Evolutionary conservation across 2,113 vertebrate species (phyloP), one percentile per base, ranked within the genome.

Genomic region (Pollachius pollachius): DNA sequence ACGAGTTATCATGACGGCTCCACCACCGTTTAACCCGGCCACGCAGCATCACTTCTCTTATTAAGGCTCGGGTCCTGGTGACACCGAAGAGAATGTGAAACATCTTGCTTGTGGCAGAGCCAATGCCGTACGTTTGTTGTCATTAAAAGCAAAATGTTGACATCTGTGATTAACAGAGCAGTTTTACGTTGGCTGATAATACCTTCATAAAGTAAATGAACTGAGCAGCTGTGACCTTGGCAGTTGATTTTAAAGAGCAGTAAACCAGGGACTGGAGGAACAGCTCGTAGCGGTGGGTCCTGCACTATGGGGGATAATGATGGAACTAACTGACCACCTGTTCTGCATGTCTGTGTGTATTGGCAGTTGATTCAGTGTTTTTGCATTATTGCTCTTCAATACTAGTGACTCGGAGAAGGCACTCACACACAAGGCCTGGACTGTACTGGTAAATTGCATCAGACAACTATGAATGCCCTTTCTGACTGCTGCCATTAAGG

Each of bases 251-350:
- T 73, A 67, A 68, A 72, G 82, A 67, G 64, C 69, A 65, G 76
- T 81, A 75, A 73, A 74, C 76, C 67, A 75, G 73, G 63, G 71
- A 65, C 73, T 69, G 59, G 62, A 34, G 54, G 65, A 21, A 64
- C 76, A 80, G 73, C 75, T 66, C 64, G 3, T 30, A 74, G 61
- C 62, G 65, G 75, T 12, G 13, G 57, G 75, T 78, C 83, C 76
- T 70, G 69, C 73, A 27, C 74, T 74, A 57, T 62, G 81, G 79
- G 74, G 84, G 81, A 76, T 86, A 84, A 87, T 84, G 78, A 82
- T 69, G 77, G 81, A 84, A 78, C 84, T 85, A 80, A 87, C 80
- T 83, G 78, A 80, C 85, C 87, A 85, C 80, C 83, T 85, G 81
- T 80, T 84, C 84, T 71, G 78, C 78, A 82, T 78, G 81, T 76